Base-by-base conservation (phyloP, 1,140 invertebrate species). In the Zaprionus capensis region DNA sequence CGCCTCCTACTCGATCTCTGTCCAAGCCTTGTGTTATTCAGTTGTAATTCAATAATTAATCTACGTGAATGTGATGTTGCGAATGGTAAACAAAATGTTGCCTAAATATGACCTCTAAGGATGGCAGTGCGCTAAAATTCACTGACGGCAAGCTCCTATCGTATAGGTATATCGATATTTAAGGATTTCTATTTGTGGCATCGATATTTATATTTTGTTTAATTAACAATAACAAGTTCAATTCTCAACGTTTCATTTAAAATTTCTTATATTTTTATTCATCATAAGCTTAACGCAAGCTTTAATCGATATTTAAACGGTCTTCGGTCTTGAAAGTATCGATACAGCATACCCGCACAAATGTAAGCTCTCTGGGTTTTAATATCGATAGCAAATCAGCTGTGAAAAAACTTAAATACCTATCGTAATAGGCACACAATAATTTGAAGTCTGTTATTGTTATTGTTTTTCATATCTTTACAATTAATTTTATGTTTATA, bases 61-160 rank as follows among this genome's bases (percentile, higher is more conserved):
- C 9, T 53, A 53, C 12, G 46, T 64, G 46, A 51, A 64, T 51
- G 36, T 44, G 20, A 62, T 55, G 31, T 69, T 61, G 44, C 75
- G 58, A 79, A 79, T 51, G 67, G 77, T 79, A 79, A 79, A 79
- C 74, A 79, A 79, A 71, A 67, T 66, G 74, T 79, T 79, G 57
- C 58, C 63, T 69, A 71, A 77, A 77, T 79, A 64, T 79, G 77
- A 79, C 74, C 77, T 77, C 77, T 72, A 79, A 71, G 49, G 77
- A 77, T 79, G 77, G 34, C 49, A 70, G 20, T 51, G 41, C n/a
- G 41, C n/a, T 46, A 9, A 46, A 46, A 46, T 46, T 46, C n/a
- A 46, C 41, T 17, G 41, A 46, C 41, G 41, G 41, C 41, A 17
- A 3, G n/a, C 11, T 46, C 6, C 41, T 46, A 46, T 46, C 41